A percentile compares a stretch with the other conserved stretches of the same genome.
Evolutionary conservation across 2,888 invertebrate genomes (phyloP).

Genomic region (Anorthoa munda): DNA sequence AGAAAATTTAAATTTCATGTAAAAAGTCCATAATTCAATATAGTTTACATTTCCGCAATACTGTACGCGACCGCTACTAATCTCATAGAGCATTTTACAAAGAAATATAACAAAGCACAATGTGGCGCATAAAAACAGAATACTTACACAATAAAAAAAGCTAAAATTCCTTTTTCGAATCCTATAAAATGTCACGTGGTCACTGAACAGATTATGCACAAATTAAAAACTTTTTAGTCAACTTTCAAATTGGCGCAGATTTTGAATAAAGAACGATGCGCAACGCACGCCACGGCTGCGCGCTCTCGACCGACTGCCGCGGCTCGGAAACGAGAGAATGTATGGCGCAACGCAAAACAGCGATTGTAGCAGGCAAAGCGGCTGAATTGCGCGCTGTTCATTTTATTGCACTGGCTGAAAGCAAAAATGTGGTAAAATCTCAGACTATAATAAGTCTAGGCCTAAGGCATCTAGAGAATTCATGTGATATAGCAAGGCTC

Average conservation of each 20-base stretch:
- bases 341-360: slow-evolving; percentile 62
- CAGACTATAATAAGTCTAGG: slow-evolving; percentile 1
- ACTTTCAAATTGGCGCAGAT: slow-evolving; percentile 68
- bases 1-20: slow-evolving; percentile 7
- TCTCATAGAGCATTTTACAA: slow-evolving; percentile 48
- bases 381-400: slow-evolving; percentile 51
- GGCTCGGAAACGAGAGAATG: slow-evolving; percentile 67
- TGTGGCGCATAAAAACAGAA: slow-evolving; percentile 20
- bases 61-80: slow-evolving; percentile 35
- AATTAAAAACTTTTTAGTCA: slow-evolving; percentile 64
- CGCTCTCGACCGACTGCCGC: slow-evolving; percentile 70
- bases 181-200: slow-evolving; percentile 62
- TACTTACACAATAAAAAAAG: slow-evolving; percentile 59
- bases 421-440: slow-evolving; percentile 37
- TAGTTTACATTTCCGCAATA: slow-evolving; percentile 45
- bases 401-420: slow-evolving; percentile 38
- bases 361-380: slow-evolving; percentile 62
- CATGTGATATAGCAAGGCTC: neutral
- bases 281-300: slow-evolving; percentile 69
- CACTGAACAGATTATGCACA: slow-evolving; percentile 68
- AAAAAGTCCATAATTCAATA: slow-evolving; percentile 6
- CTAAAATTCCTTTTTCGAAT: slow-evolving; percentile 53
- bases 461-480: neutral
- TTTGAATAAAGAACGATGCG: slow-evolving; percentile 63
- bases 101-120: slow-evolving; percentile 60